A percentile compares a stretch with the other conserved stretches of the same genome.
Evolutionary conservation across 1,140 invertebrate genomes (phyloP).

Genomic region (Fopius arisanus): DNA sequence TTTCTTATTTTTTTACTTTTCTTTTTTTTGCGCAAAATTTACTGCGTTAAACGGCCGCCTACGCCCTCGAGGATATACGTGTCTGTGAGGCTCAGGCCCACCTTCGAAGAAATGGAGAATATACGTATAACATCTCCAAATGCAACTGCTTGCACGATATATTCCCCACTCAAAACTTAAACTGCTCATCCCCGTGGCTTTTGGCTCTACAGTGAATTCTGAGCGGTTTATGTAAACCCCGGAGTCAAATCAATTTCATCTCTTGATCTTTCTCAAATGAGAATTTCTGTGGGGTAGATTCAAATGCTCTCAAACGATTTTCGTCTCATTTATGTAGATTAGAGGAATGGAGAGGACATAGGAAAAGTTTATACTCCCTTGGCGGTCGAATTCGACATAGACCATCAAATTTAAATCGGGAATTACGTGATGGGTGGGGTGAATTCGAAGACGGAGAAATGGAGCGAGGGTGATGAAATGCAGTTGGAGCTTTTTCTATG

Average conservation of each 20-base stretch:
- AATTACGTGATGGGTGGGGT: conserved; percentile 5
- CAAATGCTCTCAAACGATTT: background rate
- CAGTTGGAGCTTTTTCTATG: background rate
- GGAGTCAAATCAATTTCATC: conserved; percentile 18
- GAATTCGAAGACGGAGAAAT: conserved; percentile 4
- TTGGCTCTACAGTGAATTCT: background rate
- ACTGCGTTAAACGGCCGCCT: conserved; percentile 52
- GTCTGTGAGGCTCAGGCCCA: background rate
- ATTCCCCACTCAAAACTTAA: background rate
- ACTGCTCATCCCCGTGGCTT: background rate
- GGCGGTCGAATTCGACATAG: conserved; percentile 19
- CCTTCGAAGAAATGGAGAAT: background rate
- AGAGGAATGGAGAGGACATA: background rate
- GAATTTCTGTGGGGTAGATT: background rate
- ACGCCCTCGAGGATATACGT: conserved; percentile 32
- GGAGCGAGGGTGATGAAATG: background rate
- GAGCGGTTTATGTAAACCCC: background rate
- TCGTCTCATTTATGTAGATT: background rate
- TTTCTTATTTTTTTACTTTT: background rate
- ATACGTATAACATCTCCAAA: background rate
- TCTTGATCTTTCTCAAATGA: conserved; percentile 19
- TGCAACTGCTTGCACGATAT: background rate
- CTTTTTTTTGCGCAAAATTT: conserved; percentile 55
- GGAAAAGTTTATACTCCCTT: background rate
- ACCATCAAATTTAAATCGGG: conserved; percentile 22